Evolutionary conservation across 2,888 invertebrate species (phyloP).

Genomic region (Rhabditophanes sp.): DNA sequence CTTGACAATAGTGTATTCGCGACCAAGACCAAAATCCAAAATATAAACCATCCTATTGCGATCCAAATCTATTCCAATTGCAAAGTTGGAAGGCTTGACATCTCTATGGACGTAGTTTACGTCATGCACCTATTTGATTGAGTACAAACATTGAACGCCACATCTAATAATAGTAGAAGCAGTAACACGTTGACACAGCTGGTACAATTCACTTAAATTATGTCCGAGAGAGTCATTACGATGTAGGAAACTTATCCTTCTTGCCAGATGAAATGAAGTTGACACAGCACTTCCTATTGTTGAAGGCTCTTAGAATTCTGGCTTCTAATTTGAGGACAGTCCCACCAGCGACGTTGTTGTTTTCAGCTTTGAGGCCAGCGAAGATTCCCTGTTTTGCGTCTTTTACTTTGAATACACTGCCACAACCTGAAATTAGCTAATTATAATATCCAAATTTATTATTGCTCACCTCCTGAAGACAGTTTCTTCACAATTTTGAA

Average conservation of each 20-base stretch:
- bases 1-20: conserved; percentile 10
- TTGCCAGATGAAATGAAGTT: conserved; percentile 25
- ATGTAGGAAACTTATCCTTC: conserved; percentile 14
- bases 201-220: conserved; percentile 7
- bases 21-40: conserved; percentile 21
- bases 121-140: conserved; percentile 20
- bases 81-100: conserved; percentile 9
- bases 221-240: too few relatives aligned
- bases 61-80: conserved; percentile 10
- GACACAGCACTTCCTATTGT: conserved; percentile 14
- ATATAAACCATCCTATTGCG: conserved; percentile 14
- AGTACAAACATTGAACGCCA: conserved; percentile 23
- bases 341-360: conserved; percentile 20
- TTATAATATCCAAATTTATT: too few relatives aligned
- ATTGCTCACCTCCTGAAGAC: too few relatives aligned
- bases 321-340: conserved; percentile 29
- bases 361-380: conserved; percentile 25
- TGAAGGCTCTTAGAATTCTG: conserved; percentile 7
- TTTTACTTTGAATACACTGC: too few relatives aligned
- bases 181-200: conserved; percentile 6
- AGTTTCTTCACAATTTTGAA: too few relatives aligned
- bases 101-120: conserved; percentile 16
- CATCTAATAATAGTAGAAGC: conserved; percentile 23
- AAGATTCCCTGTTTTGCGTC: conserved; percentile 5
- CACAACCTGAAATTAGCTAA: too few relatives aligned